Base-by-base conservation (phyloP, 2,113 vertebrate genomes). In the Alces alces region DNA sequence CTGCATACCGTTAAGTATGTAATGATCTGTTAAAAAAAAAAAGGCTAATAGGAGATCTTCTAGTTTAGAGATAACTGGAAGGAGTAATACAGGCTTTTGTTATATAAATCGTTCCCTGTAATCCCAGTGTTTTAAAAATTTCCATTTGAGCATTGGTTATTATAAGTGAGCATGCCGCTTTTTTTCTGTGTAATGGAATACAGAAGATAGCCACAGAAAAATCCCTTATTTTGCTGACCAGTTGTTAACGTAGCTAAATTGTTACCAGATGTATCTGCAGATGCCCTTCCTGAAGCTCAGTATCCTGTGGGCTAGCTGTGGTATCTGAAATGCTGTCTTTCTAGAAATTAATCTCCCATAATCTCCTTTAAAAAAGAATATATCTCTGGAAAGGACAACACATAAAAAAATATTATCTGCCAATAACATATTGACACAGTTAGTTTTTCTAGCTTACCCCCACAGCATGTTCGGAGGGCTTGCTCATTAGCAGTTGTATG, bases 311-410 rank as follows among this genome's bases (percentile, higher is more conserved):
- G 50, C 39, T 80, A 78, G 54, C 79, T 13, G 16, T 88, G 39
- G 50, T 91, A 43, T 89, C 30, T 94, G 64, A 96, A 96, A 86
- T 83, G 45, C 79, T 86, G 0, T 93, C 70, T 95, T 82, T 86
- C 27, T 84, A 66, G 11, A 95, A 93, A 93, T 85, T 95, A 95
- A 97, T 97, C 79, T 88, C 27, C 25, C 23, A 0, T 78, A 86
- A 91, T 93, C 23, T 33, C 55, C 30, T 43, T 88, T 96, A 64
- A n/a, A 90, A 88, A 96, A 61, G 57, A 89, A 70, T 52, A 17
- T 96, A 23, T 93, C 10, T 85, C 55, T 91, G 43, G 61, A 96
- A 66, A 7, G 36, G 12, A 76, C 50, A 96, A 39, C 21, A 57
- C 76, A 43, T 79, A 60, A 54, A 96, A 54, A 96, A 83, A 33